Percentiles rank a stretch among this genome's conserved stretches.
Evolutionary conservation across 1,140 invertebrate genomes (phyloP).

Genomic region (Bombus sylvicola): DNA sequence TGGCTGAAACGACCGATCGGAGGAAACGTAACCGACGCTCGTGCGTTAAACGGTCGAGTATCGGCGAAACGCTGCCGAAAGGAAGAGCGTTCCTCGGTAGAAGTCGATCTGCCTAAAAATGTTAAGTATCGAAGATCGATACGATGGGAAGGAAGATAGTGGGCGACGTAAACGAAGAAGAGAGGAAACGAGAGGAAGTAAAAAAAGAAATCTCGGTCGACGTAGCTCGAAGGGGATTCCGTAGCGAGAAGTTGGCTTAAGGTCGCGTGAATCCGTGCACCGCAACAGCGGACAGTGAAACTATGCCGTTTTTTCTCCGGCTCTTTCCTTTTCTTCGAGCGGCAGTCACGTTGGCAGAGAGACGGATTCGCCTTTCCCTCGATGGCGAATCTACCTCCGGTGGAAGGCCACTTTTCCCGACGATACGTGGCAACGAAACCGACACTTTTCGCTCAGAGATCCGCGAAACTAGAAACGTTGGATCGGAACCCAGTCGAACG

Average conservation of each 20-base stretch:
- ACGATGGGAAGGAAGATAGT: not conserved
- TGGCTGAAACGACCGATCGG: rapidly evolving
- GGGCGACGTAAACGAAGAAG: not conserved
- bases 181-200: constrained; percentile 8
- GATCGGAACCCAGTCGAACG: not conserved
- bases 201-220: constrained; percentile 28
- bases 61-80: not conserved
- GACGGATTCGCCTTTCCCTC: constrained; percentile 34
- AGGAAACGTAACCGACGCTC: too few species aligned
- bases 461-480: not conserved
- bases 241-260: constrained; percentile 39
- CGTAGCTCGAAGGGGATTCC: not conserved
- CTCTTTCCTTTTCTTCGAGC: constrained; percentile 49
- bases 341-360: not conserved
- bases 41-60: not conserved
- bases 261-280: constrained; percentile 38
- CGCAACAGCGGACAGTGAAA: constrained; percentile 49
- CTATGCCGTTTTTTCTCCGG: constrained; percentile 38
- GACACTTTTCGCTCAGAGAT: constrained; percentile 31
- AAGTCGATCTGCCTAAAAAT: rapidly evolving
- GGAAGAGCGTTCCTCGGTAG: not conserved
- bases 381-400: not conserved
- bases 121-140: not conserved
- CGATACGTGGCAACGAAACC: not conserved
- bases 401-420: constrained; percentile 32